phyloP scores from a whole-genome alignment of 2,113 vertebrate genomes.

The Carlito syrichta region DNA sequence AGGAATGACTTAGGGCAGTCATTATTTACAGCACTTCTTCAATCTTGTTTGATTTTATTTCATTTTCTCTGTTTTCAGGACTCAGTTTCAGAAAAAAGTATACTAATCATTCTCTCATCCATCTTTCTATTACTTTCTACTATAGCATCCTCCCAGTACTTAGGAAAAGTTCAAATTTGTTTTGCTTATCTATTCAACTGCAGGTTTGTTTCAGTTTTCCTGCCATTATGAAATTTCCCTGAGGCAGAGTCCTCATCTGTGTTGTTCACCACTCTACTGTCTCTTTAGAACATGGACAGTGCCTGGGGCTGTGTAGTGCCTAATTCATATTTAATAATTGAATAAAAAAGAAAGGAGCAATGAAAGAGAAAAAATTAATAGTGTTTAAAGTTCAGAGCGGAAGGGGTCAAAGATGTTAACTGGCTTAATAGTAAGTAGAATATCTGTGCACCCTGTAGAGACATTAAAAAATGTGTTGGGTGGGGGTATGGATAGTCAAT shows the following conservation, averaged over 20 bases:
- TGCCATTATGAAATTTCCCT: not conserved
- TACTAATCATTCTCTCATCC: not conserved
- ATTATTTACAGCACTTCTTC: not conserved
- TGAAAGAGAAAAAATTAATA: not conserved
- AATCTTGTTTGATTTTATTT: not conserved
- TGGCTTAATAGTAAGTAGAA: not conserved
- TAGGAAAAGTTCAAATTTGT: not conserved
- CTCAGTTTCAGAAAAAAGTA: not conserved
- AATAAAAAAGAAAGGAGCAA: not conserved
- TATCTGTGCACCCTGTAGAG: not conserved
- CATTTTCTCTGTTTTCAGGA: not conserved
- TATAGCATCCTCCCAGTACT: not conserved
- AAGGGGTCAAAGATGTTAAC: not conserved
- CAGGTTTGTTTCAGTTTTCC: not conserved
- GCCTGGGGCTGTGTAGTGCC: not conserved
- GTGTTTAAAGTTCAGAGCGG: not conserved
- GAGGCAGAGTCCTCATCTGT: not conserved
- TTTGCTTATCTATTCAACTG: not conserved
- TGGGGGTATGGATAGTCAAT: not conserved
- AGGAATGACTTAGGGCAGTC: not conserved
- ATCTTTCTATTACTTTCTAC: not conserved
- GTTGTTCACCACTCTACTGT: not conserved
- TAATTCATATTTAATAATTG: not conserved
- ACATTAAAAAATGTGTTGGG: not conserved
- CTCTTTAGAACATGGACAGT: not conserved